Conservation (phyloP, 2,113 vertebrate species). For the Laterallus jamaicensis region DNA sequence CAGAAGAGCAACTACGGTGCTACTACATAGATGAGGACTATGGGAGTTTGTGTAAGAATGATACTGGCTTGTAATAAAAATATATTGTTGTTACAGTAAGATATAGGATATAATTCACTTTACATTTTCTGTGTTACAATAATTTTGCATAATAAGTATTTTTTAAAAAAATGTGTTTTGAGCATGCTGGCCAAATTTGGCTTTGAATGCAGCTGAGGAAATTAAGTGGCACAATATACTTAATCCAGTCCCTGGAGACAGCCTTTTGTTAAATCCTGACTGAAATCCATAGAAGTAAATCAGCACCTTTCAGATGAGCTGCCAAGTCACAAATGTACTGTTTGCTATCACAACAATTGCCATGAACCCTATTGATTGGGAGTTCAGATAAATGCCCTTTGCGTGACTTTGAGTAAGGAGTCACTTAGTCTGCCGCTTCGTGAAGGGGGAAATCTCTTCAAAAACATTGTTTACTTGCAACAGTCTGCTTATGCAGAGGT, state of each 20-base stretch:
- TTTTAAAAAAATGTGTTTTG: neutral
- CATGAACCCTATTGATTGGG: constrained; percentile 61
- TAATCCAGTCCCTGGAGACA: neutral
- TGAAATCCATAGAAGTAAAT: constrained; percentile 56
- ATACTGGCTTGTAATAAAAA: neutral
- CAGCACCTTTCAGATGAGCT: constrained; percentile 67
- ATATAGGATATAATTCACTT: neutral
- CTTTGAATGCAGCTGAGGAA: constrained; percentile 31
- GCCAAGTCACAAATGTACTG: constrained; percentile 71
- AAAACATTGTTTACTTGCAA: constrained; percentile 57
- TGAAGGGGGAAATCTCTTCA: constrained; percentile 52
- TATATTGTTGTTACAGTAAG: neutral
- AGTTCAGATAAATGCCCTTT: constrained; percentile 68
- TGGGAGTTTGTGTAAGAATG: neutral
- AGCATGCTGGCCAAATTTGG: neutral
- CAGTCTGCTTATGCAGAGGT: neutral
- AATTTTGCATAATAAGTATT: neutral
- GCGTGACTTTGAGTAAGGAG: constrained; percentile 63
- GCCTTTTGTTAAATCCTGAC: constrained; percentile 65
- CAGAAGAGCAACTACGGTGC: neutral
- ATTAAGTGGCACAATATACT: constrained; percentile 56
- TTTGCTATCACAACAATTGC: constrained; percentile 73
- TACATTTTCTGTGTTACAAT: neutral
- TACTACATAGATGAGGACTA: neutral
- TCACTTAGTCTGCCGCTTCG: constrained; percentile 56